phyloP scores from a whole-genome alignment of 2,797 vertebrate genomes.

The Semotilus atromaculatus region DNA sequence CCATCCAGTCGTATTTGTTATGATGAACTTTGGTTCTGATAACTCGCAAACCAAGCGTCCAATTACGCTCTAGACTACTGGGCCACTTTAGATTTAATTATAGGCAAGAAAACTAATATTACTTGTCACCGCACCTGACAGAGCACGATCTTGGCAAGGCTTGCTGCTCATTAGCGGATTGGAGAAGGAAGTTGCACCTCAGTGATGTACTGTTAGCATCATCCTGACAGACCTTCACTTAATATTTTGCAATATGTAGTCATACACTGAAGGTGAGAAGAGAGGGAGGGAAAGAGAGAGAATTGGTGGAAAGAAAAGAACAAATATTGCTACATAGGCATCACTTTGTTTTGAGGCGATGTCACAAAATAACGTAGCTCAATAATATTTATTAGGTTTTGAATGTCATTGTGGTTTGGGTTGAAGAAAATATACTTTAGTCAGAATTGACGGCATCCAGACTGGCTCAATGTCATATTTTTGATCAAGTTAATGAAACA shows the following conservation, averaged over 20 bases:
- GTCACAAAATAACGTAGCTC: neutral
- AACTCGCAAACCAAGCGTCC: slow-evolving; percentile 38
- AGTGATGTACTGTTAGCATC: slow-evolving; percentile 4
- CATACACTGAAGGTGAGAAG: neutral
- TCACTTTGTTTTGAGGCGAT: neutral
- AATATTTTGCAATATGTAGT: slow-evolving; percentile 1
- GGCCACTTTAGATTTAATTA: slow-evolving; percentile 62
- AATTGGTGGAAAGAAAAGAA: neutral
- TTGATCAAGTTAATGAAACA: no score
- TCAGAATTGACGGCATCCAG: no score
- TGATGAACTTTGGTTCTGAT: slow-evolving; percentile 43
- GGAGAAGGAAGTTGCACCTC: slow-evolving; percentile 14
- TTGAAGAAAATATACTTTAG: neutral
- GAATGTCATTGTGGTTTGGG: neutral
- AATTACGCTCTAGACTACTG: slow-evolving; percentile 56
- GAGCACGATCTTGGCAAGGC: neutral
- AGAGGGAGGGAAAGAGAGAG: neutral
- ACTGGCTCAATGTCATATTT: no score
- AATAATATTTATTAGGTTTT: neutral
- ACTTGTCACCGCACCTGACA: slow-evolving; percentile 52
- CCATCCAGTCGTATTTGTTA: slow-evolving; percentile 19
- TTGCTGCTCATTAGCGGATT: slow-evolving; percentile 35
- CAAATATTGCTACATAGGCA: neutral
- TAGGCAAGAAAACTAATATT: slow-evolving; percentile 52
- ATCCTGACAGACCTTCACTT: slow-evolving; percentile 14